Evolutionary conservation across 2,797 vertebrate genomes (phyloP), one percentile per base, ranked within the genome.

Genomic region (Channa striata): DNA sequence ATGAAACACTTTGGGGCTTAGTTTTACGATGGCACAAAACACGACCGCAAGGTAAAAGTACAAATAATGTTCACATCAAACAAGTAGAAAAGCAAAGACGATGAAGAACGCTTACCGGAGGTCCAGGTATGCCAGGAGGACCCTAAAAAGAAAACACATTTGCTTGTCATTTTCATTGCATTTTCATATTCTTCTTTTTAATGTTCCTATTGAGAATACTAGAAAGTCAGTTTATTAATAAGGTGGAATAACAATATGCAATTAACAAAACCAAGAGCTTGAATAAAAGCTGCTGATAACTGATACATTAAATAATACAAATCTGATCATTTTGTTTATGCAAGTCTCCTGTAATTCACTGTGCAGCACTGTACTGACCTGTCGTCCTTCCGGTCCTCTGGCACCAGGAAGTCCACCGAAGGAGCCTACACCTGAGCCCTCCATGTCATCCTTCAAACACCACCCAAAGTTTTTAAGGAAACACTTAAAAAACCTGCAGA

Each of bases 371-470:
- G 6, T n/a, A 85, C 89, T 36, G 81, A 98, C 98, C 95, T 95
- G 96, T 48, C 56, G 78, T 73, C 96, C 95, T 14, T 91, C 74
- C 0, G 94, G 89, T 65, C 95, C 95, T 30, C 86, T 89, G 14
- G 88, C 77, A 14, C 95, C 96, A 6, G 95, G 93, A n/a, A 88
- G 61, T 44, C 87, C 70, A 0, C 68, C 81, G 21, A 73, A 80
- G 62, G 88, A 59, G 13, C 84, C 57, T 14, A 92, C 86, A 0
- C 92, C 96, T 0, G 97, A 99, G 10, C 94, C 96, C 80, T 99
- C 98, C 96, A 97, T 96, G 82, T 99, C 98, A 0, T 96, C 95
- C 98, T 99, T 66, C 37, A 79, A 67, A 92, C 60, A 80, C 8
- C n/a, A 46, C 11, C 39, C 73, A 36, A 66, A 20, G 47, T 2